These are phyloP conservation scores for Drosophila mojavensis DNA, from an alignment of 1,140 invertebrate genomes.

Conservation along the genomic window DNA sequence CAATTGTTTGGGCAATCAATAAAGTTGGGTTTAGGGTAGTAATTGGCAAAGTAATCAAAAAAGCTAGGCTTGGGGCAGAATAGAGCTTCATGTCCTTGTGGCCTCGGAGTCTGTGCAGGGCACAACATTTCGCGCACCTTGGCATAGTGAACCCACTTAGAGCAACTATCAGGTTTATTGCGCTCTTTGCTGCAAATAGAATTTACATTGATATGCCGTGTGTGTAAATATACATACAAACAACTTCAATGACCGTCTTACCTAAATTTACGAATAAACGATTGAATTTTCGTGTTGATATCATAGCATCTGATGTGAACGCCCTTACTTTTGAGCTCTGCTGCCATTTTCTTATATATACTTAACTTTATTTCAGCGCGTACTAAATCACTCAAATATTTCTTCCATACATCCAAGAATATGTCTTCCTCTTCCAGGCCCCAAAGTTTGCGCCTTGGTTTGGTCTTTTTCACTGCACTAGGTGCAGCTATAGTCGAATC, in stretches of 20 bases:
- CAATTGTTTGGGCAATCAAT: too few species aligned
- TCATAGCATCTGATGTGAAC: neutral
- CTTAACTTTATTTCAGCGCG: too few species aligned
- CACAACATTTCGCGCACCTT: slow-evolving; percentile 21
- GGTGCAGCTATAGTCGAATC: neutral
- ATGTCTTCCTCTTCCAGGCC: slow-evolving; percentile 4
- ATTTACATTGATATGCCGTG: neutral
- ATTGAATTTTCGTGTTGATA: slow-evolving; percentile 20
- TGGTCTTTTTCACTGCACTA: neutral
- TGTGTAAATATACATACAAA: too few species aligned
- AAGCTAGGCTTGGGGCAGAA: too few species aligned
- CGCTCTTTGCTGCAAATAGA: slow-evolving; percentile 14
- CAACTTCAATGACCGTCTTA: neutral
- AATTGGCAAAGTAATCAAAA: too few species aligned
- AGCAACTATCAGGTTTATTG: slow-evolving; percentile 1
- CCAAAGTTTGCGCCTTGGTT: slow-evolving; percentile 3
- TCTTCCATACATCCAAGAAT: slow-evolving; percentile 21
- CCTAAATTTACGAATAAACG: slow-evolving; percentile 33
- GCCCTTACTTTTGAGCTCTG: neutral
- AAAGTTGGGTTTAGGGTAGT: too few species aligned
- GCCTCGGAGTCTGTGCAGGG: neutral
- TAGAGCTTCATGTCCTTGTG: too few species aligned
- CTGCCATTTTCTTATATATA: slow-evolving; percentile 8
- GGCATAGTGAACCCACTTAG: slow-evolving; percentile 44
- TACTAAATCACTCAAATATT: neutral